Base-by-base conservation (phyloP, 1,140 invertebrate species). In the Gonioctena quinquepunctata region DNA sequence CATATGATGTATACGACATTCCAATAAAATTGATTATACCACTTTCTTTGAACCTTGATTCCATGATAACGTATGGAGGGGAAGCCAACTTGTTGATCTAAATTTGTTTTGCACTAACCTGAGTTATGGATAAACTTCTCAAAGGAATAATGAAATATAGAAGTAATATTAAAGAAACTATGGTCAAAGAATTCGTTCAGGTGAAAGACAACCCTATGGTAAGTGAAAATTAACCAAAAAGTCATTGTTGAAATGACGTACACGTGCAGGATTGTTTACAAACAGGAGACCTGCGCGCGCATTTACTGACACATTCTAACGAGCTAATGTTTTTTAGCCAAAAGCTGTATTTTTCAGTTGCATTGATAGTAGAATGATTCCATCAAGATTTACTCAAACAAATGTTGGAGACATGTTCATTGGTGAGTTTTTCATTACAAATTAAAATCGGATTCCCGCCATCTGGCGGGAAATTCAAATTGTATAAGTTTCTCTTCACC, bases 351-450 rank as follows among this genome's bases (percentile, higher is more conserved):
- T 98, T 85, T 97, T 98, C 84, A 96, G 95, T 16, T 98, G 96
- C 84, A 98, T 98, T 92, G 96, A 98, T 86, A 96, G 94, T 83
- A 88, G 96, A 86, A 96, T 98, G 92, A 92, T 98, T 75, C 95
- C 96, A 19, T 96, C 96, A 68, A 88, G 95, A 82, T 97, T 98
- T 84, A 97, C 95, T 33, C 93, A 97, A 87, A 96, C 94, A 65
- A 92, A 95, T 82, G 94, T 98, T 70, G 97, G 96, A 54, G 96
- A 98, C 82, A 97, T 97, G 95, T 98, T 97, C 88, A 92, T 98
- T 79, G 93, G 93, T 95, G 86, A 83, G 70, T 72, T 60, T 21
- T 1, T 18, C 8, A n/a, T n/a, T n/a, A n/a, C n/a, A n/a, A n/a
- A n/a, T n/a, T n/a, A n/a, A n/a, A n/a, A n/a, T n/a, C n/a, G n/a